Evolutionary conservation across 2,888 invertebrate genomes (phyloP), one percentile per base, ranked within the genome.

Genomic region (Nowickia ferox): DNA sequence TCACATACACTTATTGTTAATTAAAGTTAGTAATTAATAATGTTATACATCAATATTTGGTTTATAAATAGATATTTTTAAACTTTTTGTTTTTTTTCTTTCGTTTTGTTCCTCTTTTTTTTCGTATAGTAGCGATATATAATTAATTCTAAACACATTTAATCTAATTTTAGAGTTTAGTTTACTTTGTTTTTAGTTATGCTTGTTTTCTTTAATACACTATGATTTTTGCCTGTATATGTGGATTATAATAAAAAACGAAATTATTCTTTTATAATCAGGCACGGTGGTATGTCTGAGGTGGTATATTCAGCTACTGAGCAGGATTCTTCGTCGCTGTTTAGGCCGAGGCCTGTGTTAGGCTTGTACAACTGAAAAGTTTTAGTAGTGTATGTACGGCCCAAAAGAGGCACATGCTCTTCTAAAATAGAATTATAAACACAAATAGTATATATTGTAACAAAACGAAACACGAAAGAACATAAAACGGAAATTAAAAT

Each of bases 401-500:
- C 92, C 92, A 93, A 93, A 93, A 94, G 92, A 90, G 93, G 93
- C 89, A 92, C 93, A 93, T 94, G 93, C 93, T 94, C 93, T 92
- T 93, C 93, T 93, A 93, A 91, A 93, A 91, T 89, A 87, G 87
- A 89, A 89, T 89, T 89, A 89, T 87, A 88, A 88, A 89, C 88
- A 87, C 88, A 89, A 89, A 87, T 88, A 88, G 88, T 88, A 89
- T 88, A 89, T 87, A 88, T 88, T 88, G 76, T 75, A 84, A 87
- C 84, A 17, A 69, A 78, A 84, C 75, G 69, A 84, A 87, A 87
- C 87, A 87, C 87, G 84, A 83, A 86, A 87, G 17, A 72, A 53
- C 30, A 69, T 76, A 83, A 81, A 69, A 59, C 66, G 38, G 19
- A 61, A 75, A 65, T 66, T 38, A 46, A 72, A 71, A 42, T 48